These are phyloP conservation scores for Pseudoips prasinana DNA, from an alignment of 2,888 invertebrate species.

Conservation along the genomic window DNA sequence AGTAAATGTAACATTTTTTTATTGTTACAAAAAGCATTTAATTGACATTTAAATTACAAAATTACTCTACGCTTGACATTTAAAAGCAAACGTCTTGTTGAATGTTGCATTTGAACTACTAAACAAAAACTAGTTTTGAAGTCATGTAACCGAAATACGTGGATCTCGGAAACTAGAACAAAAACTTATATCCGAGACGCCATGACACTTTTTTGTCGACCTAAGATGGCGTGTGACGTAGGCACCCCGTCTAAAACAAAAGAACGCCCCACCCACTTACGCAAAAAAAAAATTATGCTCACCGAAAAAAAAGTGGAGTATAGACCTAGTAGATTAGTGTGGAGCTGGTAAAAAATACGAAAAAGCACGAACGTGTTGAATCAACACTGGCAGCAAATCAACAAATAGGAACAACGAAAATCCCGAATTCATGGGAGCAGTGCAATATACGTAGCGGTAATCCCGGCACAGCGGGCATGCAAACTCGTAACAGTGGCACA, in stretches of 20 bases:
- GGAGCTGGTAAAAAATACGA: slow-evolving; percentile 31
- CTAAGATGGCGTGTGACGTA: slow-evolving; percentile 75
- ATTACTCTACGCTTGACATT: slow-evolving; percentile 3
- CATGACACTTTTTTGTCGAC: slow-evolving; percentile 77
- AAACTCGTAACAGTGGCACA: slow-evolving; percentile 73
- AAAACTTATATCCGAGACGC: slow-evolving; percentile 53
- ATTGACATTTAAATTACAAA: slow-evolving; percentile 6
- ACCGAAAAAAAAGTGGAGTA: slow-evolving; percentile 19
- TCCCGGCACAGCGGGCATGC: slow-evolving; percentile 72
- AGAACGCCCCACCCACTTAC: slow-evolving; percentile 72
- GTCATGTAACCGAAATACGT: slow-evolving; percentile 8
- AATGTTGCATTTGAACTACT: not conserved
- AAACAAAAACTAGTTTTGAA: not conserved
- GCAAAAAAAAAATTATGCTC: slow-evolving; percentile 33
- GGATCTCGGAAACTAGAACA: slow-evolving; percentile 43
- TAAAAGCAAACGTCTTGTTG: not conserved
- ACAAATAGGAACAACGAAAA: slow-evolving; percentile 48
- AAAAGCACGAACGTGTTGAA: slow-evolving; percentile 31
- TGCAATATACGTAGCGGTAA: slow-evolving; percentile 56
- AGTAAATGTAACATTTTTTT: too few relatives aligned
- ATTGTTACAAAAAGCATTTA: slow-evolving; percentile 4
- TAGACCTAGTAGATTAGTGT: slow-evolving; percentile 20
- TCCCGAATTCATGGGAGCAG: slow-evolving; percentile 53
- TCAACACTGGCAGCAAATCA: slow-evolving; percentile 42
- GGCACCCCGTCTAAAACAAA: slow-evolving; percentile 72